Base-by-base conservation (phyloP, 2,888 invertebrate species). In the Kryphioiulus occultus region DNA sequence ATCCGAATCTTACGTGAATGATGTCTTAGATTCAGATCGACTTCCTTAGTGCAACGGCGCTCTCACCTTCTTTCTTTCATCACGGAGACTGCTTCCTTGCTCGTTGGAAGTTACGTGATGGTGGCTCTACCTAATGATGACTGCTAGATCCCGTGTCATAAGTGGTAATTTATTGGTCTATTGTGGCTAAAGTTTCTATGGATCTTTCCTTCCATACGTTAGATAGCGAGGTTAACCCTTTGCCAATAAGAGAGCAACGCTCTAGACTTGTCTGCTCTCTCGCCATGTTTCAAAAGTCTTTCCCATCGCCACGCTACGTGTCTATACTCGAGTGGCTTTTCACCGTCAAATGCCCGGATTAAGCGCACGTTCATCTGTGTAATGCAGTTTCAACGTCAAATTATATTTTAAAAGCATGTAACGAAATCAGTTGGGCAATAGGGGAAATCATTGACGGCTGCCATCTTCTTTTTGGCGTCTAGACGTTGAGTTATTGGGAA, bases 121-220 rank as follows among this genome's bases (percentile, higher is more conserved):
- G 68, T 68, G 26, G 68, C 68, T 68, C 68, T 26, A 22, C 26
- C n/a, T 26, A 68, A 68, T 26, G 68, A 68, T 68, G 68, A 10
- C 68, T 68, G 26, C 22, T 26, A 68, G 68, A 68, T 68, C 68
- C 68, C 68, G 68, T 68, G 68, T 68, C 68, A 68, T 68, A 68
- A 68, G 68, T 68, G 68, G 68, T 68, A 68, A 68, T 68, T 68
- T 68, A 68, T 68, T 68, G 68, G 68, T 68, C 68, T 68, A 68
- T 68, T 68, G 68, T 68, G 68, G 68, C 68, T 68, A 68, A 68
- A 68, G 68, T 68, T 68, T 68, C 68, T 26, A 68, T 26, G 68
- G 26, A 26, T 68, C 68, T 5, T 12, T 68, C 68, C 68, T 68
- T 68, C 68, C 68, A 68, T 26, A 68, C 68, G 68, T 68, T 22